Evolutionary conservation across 2,888 invertebrate genomes (phyloP).

Genomic region (Syrphus vitripennis): DNA sequence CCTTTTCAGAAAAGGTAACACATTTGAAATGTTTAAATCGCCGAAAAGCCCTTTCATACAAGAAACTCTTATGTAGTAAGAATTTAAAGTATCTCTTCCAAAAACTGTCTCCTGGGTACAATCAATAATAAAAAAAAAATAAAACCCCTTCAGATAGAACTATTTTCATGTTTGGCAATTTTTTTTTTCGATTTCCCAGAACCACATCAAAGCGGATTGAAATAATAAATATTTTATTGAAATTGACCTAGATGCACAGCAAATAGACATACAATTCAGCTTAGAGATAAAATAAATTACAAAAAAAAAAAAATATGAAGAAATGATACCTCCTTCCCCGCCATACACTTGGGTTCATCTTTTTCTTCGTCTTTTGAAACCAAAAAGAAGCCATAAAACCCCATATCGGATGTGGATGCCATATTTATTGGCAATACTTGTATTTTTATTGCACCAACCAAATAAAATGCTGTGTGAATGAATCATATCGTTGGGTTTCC

Average conservation of each 20-base stretch:
- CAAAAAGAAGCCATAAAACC: constrained; percentile 55
- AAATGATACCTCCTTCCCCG: neutral
- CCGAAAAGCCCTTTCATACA: neutral
- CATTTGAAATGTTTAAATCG: neutral
- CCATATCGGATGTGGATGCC: constrained; percentile 56
- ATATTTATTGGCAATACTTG: constrained; percentile 67
- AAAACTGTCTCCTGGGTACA: neutral
- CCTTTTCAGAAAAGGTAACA: neutral
- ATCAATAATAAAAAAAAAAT: neutral
- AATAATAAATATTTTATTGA: constrained; percentile 64
- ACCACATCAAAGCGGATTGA: constrained; percentile 48
- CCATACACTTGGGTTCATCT: neutral
- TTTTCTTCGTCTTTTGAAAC: neutral
- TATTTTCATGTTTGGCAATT: neutral
- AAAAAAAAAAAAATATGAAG: neutral
- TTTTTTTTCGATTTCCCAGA: constrained; percentile 15
- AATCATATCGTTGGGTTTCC: constrained; percentile 67
- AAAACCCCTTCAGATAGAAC: neutral
- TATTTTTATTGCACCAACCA: constrained; percentile 65
- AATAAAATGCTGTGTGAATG: constrained; percentile 66
- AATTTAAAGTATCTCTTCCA: neutral
- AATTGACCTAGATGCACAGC: constrained; percentile 47
- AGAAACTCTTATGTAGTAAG: neutral
- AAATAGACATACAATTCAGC: constrained; percentile 2
- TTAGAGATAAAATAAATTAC: constrained; percentile 2